Evolutionary conservation across 64 coral and sea anemone species (phyloP), one percentile per base, ranked within the genome.

Genomic region (Montipora sp.): DNA sequence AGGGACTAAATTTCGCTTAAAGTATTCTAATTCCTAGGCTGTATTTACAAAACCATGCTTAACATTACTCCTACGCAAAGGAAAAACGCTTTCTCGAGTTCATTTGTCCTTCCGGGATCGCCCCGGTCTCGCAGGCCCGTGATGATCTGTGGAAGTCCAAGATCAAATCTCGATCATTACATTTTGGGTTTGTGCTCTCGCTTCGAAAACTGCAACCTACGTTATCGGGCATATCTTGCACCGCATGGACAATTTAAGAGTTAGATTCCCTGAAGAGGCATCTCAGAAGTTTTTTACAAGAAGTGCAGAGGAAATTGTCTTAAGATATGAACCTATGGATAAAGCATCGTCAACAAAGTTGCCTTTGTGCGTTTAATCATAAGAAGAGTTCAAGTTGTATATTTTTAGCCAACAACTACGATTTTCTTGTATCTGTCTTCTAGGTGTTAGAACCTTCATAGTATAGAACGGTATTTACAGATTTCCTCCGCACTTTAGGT

Each of bases 41-140:
- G 19, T 85, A 85, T 85, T 85, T 85, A 85, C 82, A 85, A 85
- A 57, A 48, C 44, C 82, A 71, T 49, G 47, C 46, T 50, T n/a
- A 71, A 71, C 19, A 48, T 21, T 15, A 85, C 82, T 85, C 82
- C 82, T 85, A 85, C 82, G 82, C 82, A 85, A 50, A 71, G 65
- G 19, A 48, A 48, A 50, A 85, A 8, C 53, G 11, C 7, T 71
- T 45, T 85, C 65, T 21, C 48, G 61, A 68, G 82, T 85, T 85
- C 82, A 85, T 85, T 85, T 85, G 82, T 46, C 47, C 82, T 85
- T 85, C 82, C 82, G 82, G 82, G 82, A 70, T 83, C 47, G 60
- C 65, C 27, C 44, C 16, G 27, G 44, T 23, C 1, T 48, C 18
- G 44, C 61, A 48, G 82, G 6, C 65, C 45, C 14, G 60, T 7